Base-by-base conservation (phyloP, 2,797 vertebrate genomes). In the Halcyon leucocephala region DNA sequence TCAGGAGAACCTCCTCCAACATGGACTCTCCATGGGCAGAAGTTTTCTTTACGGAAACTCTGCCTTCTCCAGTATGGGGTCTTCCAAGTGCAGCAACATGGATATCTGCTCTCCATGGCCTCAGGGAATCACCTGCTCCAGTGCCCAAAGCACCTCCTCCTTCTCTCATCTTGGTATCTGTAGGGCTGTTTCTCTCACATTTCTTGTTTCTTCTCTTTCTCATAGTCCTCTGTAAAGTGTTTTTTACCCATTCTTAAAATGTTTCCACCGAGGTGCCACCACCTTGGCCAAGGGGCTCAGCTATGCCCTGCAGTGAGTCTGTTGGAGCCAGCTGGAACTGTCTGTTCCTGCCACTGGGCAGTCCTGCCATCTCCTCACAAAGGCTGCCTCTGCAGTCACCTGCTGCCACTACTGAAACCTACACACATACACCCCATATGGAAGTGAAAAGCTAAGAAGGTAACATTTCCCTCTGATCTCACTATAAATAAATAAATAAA, bases 251-350 rank as follows among this genome's bases (percentile, higher is more conserved):
- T 66, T 35, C 71, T 85, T 66, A 57, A 76, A 66, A 20, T 7
- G 2, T 49, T 65, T 66, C 16, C 44, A 80, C 35, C 35, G 20
- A 51, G 31, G 19, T 9, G 3, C 28, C 25, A 28, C 13, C 22
- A 14, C 2, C 35, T 42, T 49, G 18, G 31, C 26, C 4, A 21
- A 25, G 7, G 31, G 28, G 19, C 60, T 49, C 12, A 14, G 31
- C 26, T 5, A 1, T 12, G 28, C 25, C 22, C 39, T 41, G 31
- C 2, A 0, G 12, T 1, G 1, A 7, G 17, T 26, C 25, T 49
- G 48, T 7, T 49, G 48, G 25, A 49, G 48, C 25, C 25, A 49
- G 48, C 13, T 49, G 35, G 37, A 42, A 21, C 7, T 1, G 0
- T 26, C n/a, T 42, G 5, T 12, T n/a, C 22, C 18, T 8, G 10